Percentiles rank a stretch among this genome's conserved stretches.
phyloP scores from a whole-genome alignment of 2,113 vertebrate species.

The Cebidichthys violaceus region DNA sequence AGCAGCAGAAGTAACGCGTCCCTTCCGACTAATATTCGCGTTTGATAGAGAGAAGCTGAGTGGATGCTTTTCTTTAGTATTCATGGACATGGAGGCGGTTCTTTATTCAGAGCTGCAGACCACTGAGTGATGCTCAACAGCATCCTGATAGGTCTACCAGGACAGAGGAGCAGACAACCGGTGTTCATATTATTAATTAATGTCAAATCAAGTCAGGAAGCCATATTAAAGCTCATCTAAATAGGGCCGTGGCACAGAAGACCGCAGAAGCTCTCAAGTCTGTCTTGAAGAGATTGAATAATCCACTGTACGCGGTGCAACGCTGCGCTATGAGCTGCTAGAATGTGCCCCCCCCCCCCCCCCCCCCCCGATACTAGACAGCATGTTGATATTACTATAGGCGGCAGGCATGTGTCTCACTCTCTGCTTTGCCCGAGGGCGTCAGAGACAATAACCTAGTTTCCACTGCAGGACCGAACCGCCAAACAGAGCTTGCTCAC shows the following conservation, averaged over 20 bases:
- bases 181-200: slow-evolving; percentile 1
- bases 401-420: slow-evolving; percentile 74
- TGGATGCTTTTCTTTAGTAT: slow-evolving; percentile 22
- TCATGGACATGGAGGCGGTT: slow-evolving; percentile 27
- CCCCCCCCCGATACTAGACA: slow-evolving; percentile 42
- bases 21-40: neutral
- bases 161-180: slow-evolving; percentile 12
- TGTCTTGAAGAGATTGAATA: neutral
- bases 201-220: neutral
- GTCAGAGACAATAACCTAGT: slow-evolving; percentile 76
- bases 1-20: slow-evolving; percentile 9
- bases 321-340: neutral
- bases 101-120: slow-evolving; percentile 42
- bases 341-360: slow-evolving; percentile 12
- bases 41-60: slow-evolving; percentile 2
- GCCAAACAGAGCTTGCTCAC: slow-evolving; percentile 43
- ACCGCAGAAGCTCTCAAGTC: neutral
- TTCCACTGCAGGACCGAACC: slow-evolving; percentile 63
- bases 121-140: slow-evolving; percentile 32
- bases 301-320: neutral
- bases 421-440: slow-evolving; percentile 65
- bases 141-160: slow-evolving; percentile 27
- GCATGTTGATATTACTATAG: slow-evolving; percentile 70
- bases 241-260: neutral
- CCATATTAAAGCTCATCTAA: neutral